A percentile compares a stretch with the other conserved stretches of the same genome.
phyloP scores from a whole-genome alignment of 2,888 invertebrate genomes.

The Acanthosoma haemorrhoidale region DNA sequence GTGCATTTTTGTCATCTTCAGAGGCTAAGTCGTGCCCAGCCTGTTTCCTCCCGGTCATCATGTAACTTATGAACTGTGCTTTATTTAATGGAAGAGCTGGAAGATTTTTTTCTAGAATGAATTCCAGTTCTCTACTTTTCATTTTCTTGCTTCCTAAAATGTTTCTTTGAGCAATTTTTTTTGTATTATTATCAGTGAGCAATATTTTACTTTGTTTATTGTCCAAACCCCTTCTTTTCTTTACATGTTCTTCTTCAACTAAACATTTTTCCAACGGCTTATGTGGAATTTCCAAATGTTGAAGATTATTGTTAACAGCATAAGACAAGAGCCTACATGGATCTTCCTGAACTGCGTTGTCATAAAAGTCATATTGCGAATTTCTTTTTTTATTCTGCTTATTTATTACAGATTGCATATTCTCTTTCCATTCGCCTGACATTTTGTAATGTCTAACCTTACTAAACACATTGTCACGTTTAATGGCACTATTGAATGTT shows the following conservation, averaged over 20 bases:
- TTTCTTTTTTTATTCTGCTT: not conserved
- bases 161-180: not conserved
- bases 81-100: slow-evolving; percentile 7
- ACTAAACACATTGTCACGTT: not conserved
- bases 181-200: not conserved
- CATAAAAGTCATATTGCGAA: not conserved
- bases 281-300: not conserved
- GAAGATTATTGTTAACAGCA: not conserved
- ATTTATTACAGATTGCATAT: not conserved
- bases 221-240: no score
- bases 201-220: not conserved
- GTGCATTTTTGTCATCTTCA: not conserved
- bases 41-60: not conserved
- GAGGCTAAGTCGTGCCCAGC: not conserved
- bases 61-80: not conserved
- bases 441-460: not conserved
- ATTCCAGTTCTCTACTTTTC: slow-evolving; percentile 3
- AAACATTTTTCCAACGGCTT: not conserved
- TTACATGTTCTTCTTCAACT: no score
- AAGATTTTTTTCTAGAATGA: not conserved
- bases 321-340: not conserved
- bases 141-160: not conserved
- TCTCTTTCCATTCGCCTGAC: not conserved
- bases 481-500: not conserved
- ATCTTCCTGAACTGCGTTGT: not conserved